Base-by-base conservation (phyloP, 1,140 invertebrate genomes). In the Ceratina australensis region DNA sequence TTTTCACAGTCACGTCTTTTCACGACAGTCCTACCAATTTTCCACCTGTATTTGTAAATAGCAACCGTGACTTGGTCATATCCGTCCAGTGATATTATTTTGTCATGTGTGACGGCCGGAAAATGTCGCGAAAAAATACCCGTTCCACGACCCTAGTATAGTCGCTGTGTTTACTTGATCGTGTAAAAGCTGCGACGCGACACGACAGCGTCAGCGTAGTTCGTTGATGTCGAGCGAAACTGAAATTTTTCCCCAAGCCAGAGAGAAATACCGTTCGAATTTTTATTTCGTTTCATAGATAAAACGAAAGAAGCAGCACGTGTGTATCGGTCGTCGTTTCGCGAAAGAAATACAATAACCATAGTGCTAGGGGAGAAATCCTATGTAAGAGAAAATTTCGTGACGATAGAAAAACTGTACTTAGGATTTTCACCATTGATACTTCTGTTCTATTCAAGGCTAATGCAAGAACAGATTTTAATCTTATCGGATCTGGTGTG, bases 321-420 rank as follows among this genome's bases (percentile, higher is more conserved):
- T n/a, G n/a, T 57, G 64, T 75, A 60, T 73, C 75, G 22, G 16
- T 5, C 52, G 60, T 72, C 24, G 49, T 56, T 24, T n/a, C 33
- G 33, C 28, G 54, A 71, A 59, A 50, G 60, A 57, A 74, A 73
- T 69, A 72, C 57, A 78, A 79, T 79, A 67, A 79, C 59, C n/a
- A n/a, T n/a, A n/a, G n/a, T n/a, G n/a, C n/a, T n/a, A n/a, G n/a
- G n/a, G n/a, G n/a, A n/a, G n/a, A n/a, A n/a, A n/a, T n/a, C n/a
- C n/a, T n/a, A n/a, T n/a, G n/a, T n/a, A n/a, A n/a, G n/a, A n/a
- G n/a, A n/a, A n/a, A n/a, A n/a, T n/a, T n/a, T n/a, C n/a, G n/a
- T n/a, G n/a, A n/a, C 52, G 50, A 72, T 50, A 20, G 79, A 79
- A 81, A 20, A 28, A 22, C 26, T 56, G 33, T 42, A 42, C 10